Base-by-base conservation (phyloP, 2,888 invertebrate species). In the Ormyrus nitidulus region DNA sequence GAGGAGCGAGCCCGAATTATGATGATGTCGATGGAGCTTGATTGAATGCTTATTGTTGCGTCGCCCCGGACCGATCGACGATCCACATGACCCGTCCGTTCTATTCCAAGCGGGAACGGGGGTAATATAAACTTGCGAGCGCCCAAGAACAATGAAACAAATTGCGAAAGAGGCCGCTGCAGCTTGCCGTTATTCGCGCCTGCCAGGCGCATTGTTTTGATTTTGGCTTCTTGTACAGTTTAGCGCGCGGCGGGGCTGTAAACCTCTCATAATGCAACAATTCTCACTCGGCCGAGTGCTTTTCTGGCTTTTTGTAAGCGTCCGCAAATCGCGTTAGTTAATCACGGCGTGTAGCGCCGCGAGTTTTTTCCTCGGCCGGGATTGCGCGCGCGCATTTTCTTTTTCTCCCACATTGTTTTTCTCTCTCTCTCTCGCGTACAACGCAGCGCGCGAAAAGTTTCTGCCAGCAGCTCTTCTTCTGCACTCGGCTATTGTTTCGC, bases 1-100 rank as follows among this genome's bases (percentile, higher is more conserved):
- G 72, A 65, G 11, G 64, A 11, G 44, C 19, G 68, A n/a, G 48
- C 9, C 11, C 48, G 77, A 81, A 77, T 77, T 69, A 73, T 59
- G 77, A 77, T 73, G 73, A 81, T 61, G 73, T 70, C 80, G 77
- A 81, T 81, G 71, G 53, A 6, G 59, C 65, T 69, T 73, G 80
- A 81, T 81, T 58, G 77, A 81, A 77, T 77, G 77, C 80, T 81
- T 70, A 77, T 77, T 77, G 77, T 81, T 73, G 73, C 34, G 64
- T 69, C 70, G 59, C 54, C 34, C 34, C 34, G 34, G 34, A 2
- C 34, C 58, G 66, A 78, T 75, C 71, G 75, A 75, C 78, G 81
- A 81, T 81, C 64, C 75, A 3, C 3, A 81, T 66, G 71, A 70
- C 62, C 46, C 68, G 65, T 72, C 68, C 68, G 13, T 59, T 70